These are phyloP conservation scores for Zingel zingel DNA, from an alignment of 2,113 vertebrate genomes.

Conservation along the genomic window DNA sequence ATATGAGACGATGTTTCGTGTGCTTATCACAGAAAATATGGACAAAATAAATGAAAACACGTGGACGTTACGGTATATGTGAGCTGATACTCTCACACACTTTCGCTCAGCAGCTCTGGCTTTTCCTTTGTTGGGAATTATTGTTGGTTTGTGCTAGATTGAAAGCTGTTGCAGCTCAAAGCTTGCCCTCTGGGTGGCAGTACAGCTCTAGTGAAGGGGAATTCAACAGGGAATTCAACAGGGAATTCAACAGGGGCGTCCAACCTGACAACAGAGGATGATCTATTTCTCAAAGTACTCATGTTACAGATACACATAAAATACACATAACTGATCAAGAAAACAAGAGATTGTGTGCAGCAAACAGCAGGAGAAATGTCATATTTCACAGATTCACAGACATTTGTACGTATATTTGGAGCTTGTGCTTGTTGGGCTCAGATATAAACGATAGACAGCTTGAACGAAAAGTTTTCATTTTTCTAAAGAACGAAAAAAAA, in stretches of 20 bases:
- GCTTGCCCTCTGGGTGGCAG: constrained; percentile 52
- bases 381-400: constrained; percentile 19
- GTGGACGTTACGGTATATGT: background rate
- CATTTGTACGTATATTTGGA: constrained; percentile 15
- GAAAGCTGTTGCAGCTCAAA: constrained; percentile 37
- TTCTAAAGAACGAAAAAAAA: constrained; percentile 21
- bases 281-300: background rate
- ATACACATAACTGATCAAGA: background rate
- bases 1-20: constrained; percentile 30
- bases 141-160: constrained; percentile 36
- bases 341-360: background rate
- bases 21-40: constrained; percentile 50
- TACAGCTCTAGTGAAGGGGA: constrained; percentile 15
- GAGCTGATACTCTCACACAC: background rate
- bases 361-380: constrained; percentile 16
- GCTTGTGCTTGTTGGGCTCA: constrained; percentile 50
- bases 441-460: constrained; percentile 9
- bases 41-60: constrained; percentile 24
- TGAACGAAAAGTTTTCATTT: constrained; percentile 23
- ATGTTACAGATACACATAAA: constrained; percentile 5
- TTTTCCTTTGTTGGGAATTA: background rate
- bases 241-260: no score
- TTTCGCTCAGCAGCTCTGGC: background rate
- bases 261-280: background rate
- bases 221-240: no score